Evolutionary conservation across 2,797 vertebrate species (phyloP).

Genomic region (Leptodactylus fallax): DNA sequence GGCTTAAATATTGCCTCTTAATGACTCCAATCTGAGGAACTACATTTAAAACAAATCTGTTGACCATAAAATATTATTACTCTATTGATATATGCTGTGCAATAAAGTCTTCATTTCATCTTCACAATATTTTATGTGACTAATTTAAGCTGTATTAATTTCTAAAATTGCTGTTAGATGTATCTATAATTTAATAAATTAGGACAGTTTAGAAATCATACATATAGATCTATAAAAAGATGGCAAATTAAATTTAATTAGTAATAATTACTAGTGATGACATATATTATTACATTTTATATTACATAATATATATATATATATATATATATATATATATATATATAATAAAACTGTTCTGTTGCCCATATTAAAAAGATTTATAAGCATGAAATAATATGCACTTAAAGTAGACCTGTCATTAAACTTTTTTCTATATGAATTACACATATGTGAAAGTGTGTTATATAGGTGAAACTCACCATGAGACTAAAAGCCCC

Average conservation of each 20-base stretch:
- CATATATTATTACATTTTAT: not conserved
- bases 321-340: not conserved
- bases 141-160: not conserved
- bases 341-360: not conserved
- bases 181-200: not conserved
- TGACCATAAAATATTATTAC: not conserved
- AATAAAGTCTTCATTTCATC: not conserved
- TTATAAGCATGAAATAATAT: too few species aligned
- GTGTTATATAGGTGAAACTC: too few species aligned
- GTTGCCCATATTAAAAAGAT: not conserved
- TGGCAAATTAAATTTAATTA: not conserved
- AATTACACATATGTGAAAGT: too few species aligned
- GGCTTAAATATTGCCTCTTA: constrained; percentile 3
- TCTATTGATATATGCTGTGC: not conserved
- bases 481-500: too few species aligned
- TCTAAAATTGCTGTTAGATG: not conserved
- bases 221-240: not conserved
- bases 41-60: not conserved
- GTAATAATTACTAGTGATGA: not conserved
- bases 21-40: not conserved
- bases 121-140: not conserved
- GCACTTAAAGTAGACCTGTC: too few species aligned
- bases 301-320: not conserved
- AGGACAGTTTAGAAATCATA: not conserved
- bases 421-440: too few species aligned